Percentiles rank a stretch among this genome's conserved stretches.
phyloP scores from a whole-genome alignment of 2,888 invertebrate species.

The Tetanocera ferruginea region DNA sequence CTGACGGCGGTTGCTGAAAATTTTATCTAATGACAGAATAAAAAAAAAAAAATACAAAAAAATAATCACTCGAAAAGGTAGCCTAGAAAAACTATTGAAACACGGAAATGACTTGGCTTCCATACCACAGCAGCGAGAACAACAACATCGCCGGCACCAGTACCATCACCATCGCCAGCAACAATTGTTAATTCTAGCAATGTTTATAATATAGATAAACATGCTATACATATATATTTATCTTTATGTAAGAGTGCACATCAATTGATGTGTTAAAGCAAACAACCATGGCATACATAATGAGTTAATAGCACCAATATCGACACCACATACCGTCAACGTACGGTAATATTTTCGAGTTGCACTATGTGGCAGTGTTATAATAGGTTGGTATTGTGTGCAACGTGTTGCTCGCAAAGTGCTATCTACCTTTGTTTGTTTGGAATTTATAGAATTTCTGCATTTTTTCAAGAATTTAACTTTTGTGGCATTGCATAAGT shows the following conservation, averaged over 20 bases:
- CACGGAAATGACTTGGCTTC: slow-evolving; percentile 25
- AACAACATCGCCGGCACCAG: neutral
- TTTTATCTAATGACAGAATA: neutral
- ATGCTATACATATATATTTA: neutral
- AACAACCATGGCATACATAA: slow-evolving; percentile 13
- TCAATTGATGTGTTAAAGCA: slow-evolving; percentile 9
- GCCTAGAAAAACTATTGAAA: neutral
- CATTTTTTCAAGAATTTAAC: neutral
- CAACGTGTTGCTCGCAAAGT: neutral
- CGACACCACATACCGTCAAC: neutral
- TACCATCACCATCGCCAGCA: neutral
- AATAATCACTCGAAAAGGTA: neutral
- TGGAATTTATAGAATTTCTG: slow-evolving; percentile 15
- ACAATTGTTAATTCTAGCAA: slow-evolving; percentile 1
- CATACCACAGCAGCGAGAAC: neutral
- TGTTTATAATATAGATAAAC: neutral
- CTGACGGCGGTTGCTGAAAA: neutral
- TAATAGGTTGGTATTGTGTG: neutral
- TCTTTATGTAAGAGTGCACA: neutral
- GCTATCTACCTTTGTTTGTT: neutral
- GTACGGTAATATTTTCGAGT: neutral
- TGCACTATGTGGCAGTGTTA: neutral
- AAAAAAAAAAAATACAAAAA: neutral
- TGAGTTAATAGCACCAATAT: slow-evolving; percentile 6
- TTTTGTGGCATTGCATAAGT: neutral